phyloP scores from a whole-genome alignment of 1,140 invertebrate species.

The Portunus trituberculatus region DNA sequence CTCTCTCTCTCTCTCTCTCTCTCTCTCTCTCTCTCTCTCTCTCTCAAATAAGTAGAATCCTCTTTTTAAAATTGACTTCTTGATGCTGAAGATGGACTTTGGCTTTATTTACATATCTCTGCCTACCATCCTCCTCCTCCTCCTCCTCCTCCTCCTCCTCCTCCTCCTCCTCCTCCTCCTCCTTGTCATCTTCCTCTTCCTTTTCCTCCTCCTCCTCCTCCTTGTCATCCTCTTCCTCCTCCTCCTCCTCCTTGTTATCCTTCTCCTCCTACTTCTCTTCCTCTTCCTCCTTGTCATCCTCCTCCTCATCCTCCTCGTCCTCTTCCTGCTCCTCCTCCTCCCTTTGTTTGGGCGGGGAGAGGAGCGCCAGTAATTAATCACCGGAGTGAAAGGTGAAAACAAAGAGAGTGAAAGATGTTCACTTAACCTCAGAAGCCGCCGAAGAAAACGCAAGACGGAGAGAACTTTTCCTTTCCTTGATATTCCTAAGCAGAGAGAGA shows the following conservation, averaged over 20 bases:
- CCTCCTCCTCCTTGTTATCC: neutral
- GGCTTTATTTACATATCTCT: neutral
- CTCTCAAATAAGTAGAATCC: neutral
- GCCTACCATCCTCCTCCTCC: neutral
- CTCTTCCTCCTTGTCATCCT: neutral
- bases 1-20: slow-evolving; percentile 17
- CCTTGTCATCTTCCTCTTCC: neutral
- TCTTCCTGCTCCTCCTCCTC: neutral
- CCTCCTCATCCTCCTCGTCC: neutral
- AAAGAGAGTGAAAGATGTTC: slow-evolving; percentile 4
- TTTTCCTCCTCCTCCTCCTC: neutral
- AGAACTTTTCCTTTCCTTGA: too few relatives aligned
- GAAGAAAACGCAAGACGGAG: too few relatives aligned
- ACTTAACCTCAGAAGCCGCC: neutral
- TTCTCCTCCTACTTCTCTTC: neutral
- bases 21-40: neutral
- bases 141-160: neutral
- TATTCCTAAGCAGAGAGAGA: neutral
- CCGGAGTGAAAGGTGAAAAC: slow-evolving; percentile 9
- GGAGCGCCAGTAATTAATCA: neutral
- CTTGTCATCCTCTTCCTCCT: neutral
- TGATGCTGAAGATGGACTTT: neutral
- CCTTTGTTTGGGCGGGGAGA: neutral
- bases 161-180: neutral
- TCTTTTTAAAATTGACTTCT: neutral